Base-by-base conservation (phyloP, 2,797 vertebrate genomes). In the Siniperca scherzeri region DNA sequence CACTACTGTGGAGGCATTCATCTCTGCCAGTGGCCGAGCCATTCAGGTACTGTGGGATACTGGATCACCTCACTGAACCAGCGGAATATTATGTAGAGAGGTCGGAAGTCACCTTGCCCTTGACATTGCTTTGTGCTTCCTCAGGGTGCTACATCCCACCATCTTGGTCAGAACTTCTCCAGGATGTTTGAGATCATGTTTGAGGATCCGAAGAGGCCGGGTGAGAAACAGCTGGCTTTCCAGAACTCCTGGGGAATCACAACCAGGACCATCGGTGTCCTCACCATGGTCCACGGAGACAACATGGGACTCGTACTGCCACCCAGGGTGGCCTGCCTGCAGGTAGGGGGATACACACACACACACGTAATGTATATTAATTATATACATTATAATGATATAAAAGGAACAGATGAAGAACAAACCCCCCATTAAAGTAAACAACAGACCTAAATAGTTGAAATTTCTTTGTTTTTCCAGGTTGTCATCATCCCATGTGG, bases 231-330 rank as follows among this genome's bases (percentile, higher is more conserved):
- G 59, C 96, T 97, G 85, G 98, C 97, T 46, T 99, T 95, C 93
- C 99, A 99, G 90, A 99, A 99, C 93, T 99, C 99, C 10, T 99
- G 98, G 99, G 99, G 99, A 44, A 33, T 99, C 90, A 99, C 99
- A 40, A 99, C 99, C 68, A 96, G 99, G 52, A 99, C 98, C 56
- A 98, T 99, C 21, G 99, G 99, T 0, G 98, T 99, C 36, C 97
- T 99, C 95, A 96, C 97, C 79, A 99, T 99, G 99, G 97, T 99
- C 81, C 99, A 99, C 4, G 99, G 98, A 77, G 99, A 99, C 96
- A 98, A 99, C 93, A 98, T 96, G 96, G 99, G 99, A 19, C 91
- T 99, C 10, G 96, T 99, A 1, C 90, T 99, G 17, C 99, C 99
- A 2, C 99, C 99, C 56, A 96, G 95, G 53, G 98, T 99, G 19